Evolutionary conservation across 2,797 vertebrate species (phyloP), one percentile per base, ranked within the genome.

Genomic region (Choloepus didactylus): DNA sequence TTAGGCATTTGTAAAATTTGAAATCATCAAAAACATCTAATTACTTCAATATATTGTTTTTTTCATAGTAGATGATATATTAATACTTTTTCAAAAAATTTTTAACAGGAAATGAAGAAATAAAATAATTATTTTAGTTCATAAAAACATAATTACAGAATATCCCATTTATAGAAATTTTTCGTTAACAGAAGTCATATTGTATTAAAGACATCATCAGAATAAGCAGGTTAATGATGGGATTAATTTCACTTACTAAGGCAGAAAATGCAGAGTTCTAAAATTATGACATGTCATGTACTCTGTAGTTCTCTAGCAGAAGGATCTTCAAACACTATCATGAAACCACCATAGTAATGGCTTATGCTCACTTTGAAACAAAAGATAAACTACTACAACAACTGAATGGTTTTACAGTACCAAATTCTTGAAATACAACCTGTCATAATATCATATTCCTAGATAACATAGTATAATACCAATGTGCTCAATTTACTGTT

Each of bases 31-130:
- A 83, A 59, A 76, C n/a, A 86, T 35, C 29, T 76, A 73, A 11
- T 73, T 21, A 67, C 62, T 87, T 76, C 38, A 93, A 64, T 59
- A 77, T 9, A 77, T 31, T n/a, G 9, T 46, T 62, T 94, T 91
- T 81, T 76, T 76, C 11, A 6, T 62, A 80, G 54, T 56, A 80
- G 29, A 87, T 54, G 9, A 73, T 69, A 54, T 7, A 79, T 62
- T 83, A 84, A 46, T 56, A 84, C 9, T 73, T 80, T 82, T 89
- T 87, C 4, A 87, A 93, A 67, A 19, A 4, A 80, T 87, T 84
- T 89, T 79, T 91, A 83, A 91, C 21, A 88, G 16, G 25, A 92
- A 94, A 87, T 81, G 16, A 93, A 73, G 16, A 93, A 73, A 59
- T 46, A 60, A 25, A 79, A 79, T 88, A 23, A 69, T 83, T 82